Evolutionary conservation across 2,888 invertebrate species (phyloP), one percentile per base, ranked within the genome.

Genomic region (Charanyca ferruginea): DNA sequence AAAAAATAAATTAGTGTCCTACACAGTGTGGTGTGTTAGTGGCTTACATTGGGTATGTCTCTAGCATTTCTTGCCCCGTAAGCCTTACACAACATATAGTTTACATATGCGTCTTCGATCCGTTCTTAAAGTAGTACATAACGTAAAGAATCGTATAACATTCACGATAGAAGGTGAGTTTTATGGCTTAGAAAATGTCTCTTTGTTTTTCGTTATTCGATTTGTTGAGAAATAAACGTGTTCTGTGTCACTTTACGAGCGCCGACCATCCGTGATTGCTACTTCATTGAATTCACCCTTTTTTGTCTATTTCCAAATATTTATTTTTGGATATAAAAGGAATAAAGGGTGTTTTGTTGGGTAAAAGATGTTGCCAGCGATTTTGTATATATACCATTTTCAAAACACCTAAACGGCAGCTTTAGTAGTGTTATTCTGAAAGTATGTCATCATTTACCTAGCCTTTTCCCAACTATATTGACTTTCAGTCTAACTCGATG

Each of bases 81-180:
- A n/a, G n/a, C n/a, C n/a, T n/a, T n/a, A n/a, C n/a, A n/a, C n/a
- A n/a, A n/a, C n/a, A n/a, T n/a, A n/a, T n/a, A 41, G 20, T 42
- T 49, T 44, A 7, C 23, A 62, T 22, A 48, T 47, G 11, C 2
- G n/a, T 47, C 47, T 28, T 22, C 52, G 44, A 13, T 47, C 44
- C 28, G 42, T 48, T 57, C 20, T 22, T 51, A 80, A 73, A 68
- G 64, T 75, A 69, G 72, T 82, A 81, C 81, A 82, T 79, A 82
- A 72, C 60, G 42, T 45, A 57, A 67, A 62, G 42, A 70, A 65
- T 67, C 52, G 68, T 66, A 67, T 67, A 76, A 83, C 70, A 81
- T 81, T 81, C 68, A 81, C 79, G 71, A 81, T 82, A 78, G 74
- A 81, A 83, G 73, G 80, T 78, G 63, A 78, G 68, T 78, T 83